phyloP scores from a whole-genome alignment of 2,797 vertebrate species.

The Lithobates sylvaticus region DNA sequence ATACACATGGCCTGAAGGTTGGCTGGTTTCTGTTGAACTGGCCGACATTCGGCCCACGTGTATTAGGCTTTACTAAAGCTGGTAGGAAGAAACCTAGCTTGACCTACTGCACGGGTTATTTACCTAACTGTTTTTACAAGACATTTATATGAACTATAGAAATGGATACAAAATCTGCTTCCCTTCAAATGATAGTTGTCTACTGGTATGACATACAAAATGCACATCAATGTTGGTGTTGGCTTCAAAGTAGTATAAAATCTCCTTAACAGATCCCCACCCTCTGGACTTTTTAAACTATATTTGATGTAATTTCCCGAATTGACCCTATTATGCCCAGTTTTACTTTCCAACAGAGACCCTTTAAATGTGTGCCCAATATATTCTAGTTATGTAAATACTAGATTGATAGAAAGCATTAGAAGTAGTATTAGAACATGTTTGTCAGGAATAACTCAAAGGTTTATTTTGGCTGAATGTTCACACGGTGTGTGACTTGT shows the following conservation, averaged over 20 bases:
- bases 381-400: neutral
- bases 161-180: neutral
- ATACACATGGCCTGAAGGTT: too few relatives aligned
- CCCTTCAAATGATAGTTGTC: neutral
- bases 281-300: too few relatives aligned
- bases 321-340: neutral
- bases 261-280: too few relatives aligned
- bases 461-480: neutral
- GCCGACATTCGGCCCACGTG: too few relatives aligned
- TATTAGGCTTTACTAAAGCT: neutral
- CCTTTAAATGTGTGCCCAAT: neutral
- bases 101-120: neutral
- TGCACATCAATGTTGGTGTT: neutral
- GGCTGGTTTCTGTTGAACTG: too few relatives aligned
- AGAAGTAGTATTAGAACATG: neutral
- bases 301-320: neutral
- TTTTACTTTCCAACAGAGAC: neutral
- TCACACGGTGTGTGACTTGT: neutral
- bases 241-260: too few relatives aligned
- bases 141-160: neutral
- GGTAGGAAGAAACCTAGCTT: neutral
- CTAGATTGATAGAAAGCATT: neutral
- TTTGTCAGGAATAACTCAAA: neutral
- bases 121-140: too few relatives aligned
- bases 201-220: neutral